Conservation (phyloP, 2,113 vertebrate species). For the Catharus minimus region DNA sequence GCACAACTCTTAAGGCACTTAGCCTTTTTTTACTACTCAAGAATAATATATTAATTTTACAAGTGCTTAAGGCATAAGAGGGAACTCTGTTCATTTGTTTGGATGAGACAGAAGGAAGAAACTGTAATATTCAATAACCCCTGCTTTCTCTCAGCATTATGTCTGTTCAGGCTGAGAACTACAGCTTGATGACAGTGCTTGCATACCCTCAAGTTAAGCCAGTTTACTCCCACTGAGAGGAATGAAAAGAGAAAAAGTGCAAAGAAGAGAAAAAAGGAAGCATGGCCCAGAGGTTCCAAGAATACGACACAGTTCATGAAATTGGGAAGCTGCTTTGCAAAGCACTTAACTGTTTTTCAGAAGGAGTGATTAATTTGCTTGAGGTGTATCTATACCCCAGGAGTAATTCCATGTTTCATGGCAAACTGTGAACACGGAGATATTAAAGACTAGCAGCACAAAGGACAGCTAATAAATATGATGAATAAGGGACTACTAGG, state of each 20-base stretch:
- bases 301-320: background rate
- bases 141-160: background rate
- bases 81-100: background rate
- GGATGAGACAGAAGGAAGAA: background rate
- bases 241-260: background rate
- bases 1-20: background rate
- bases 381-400: background rate
- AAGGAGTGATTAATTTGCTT: background rate
- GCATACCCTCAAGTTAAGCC: background rate
- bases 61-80: background rate
- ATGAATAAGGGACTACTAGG: background rate
- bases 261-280: background rate
- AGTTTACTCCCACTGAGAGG: background rate
- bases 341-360: background rate
- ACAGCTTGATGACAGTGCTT: background rate
- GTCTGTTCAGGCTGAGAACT: background rate
- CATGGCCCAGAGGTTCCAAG: background rate
- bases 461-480: background rate
- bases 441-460: background rate
- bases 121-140: background rate
- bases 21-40: background rate
- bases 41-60: background rate
- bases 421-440: background rate
- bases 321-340: background rate
- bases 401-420: background rate